These are phyloP conservation scores for Heliocidaris erythrogramma DNA, from an alignment of 35 echinoderm and acorn worm species.

Conservation along the genomic window DNA sequence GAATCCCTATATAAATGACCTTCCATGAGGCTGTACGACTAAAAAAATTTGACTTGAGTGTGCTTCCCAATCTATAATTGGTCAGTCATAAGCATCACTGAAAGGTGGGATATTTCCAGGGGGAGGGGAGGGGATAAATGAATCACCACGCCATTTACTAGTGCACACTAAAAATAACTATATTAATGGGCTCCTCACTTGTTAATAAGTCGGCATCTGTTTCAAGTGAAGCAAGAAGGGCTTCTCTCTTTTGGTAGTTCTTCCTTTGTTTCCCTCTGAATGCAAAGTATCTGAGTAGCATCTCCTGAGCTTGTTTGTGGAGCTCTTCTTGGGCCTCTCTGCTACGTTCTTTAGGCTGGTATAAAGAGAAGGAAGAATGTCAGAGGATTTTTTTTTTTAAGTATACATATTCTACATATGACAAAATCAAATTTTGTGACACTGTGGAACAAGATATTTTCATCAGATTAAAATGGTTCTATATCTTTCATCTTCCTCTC, in stretches of 20 bases:
- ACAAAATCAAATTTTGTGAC: no score
- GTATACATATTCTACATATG: no score
- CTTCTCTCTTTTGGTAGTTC: conserved; percentile 85
- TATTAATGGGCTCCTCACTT: conserved; percentile 57
- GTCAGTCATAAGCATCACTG: no score
- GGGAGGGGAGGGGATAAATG: no score
- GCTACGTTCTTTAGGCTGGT: conserved; percentile 72
- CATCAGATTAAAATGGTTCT: no score
- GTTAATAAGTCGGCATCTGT: conserved; percentile 87
- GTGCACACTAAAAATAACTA: neutral
- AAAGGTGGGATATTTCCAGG: no score
- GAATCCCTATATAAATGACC: no score
- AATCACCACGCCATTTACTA: neutral
- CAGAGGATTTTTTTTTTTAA: neutral
- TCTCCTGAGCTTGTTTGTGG: conserved; percentile 78
- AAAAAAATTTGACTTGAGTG: no score
- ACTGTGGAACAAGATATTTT: no score
- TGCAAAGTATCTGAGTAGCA: conserved; percentile 72
- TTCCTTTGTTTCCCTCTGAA: conserved; percentile 70
- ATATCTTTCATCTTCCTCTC: no score
- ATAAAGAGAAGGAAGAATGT: neutral
- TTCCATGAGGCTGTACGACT: no score
- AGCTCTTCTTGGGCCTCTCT: conserved; percentile 70
- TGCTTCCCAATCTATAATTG: no score
- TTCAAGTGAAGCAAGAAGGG: conserved; percentile 82